A percentile compares a stretch with the other conserved stretches of the same genome.
phyloP scores from a whole-genome alignment of 2,797 vertebrate genomes.

The Peromyscus nudipes region DNA sequence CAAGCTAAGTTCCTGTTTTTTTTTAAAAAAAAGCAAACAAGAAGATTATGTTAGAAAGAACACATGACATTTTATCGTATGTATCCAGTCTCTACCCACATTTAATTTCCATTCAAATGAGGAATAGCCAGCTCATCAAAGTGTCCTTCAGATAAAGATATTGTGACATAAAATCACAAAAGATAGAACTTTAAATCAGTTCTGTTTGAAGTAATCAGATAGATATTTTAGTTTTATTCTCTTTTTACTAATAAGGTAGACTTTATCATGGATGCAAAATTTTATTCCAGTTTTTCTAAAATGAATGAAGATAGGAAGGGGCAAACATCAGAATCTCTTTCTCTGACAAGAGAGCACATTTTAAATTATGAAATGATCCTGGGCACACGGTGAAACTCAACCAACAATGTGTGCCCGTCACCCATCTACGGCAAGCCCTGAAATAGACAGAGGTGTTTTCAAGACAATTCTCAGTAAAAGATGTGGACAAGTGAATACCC shows the following conservation, averaged over 20 bases:
- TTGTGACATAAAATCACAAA: not conserved
- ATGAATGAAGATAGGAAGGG: not conserved
- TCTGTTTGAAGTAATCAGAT: conserved; percentile 45
- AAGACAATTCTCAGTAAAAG: not conserved
- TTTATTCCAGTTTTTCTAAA: conserved; percentile 67
- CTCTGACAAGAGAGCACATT: conserved; percentile 29
- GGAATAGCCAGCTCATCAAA: conserved; percentile 21
- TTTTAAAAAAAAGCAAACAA: conserved; percentile 74
- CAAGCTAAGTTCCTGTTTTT: conserved; percentile 93
- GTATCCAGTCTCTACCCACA: conserved; percentile 21
- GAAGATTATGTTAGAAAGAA: conserved; percentile 71
- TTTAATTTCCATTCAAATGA: conserved; percentile 54
- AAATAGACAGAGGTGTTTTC: conserved; percentile 22
- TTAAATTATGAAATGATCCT: conserved; percentile 42
- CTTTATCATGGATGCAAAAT: conserved; percentile 50
- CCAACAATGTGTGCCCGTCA: not conserved
- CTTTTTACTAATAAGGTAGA: conserved; percentile 61
- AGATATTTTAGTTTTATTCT: conserved; percentile 60
- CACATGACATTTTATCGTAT: conserved; percentile 53
- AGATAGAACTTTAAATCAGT: conserved; percentile 31
- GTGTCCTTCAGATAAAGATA: conserved; percentile 19
- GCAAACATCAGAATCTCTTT: not conserved
- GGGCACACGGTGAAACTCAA: not conserved
- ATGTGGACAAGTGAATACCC: conserved; percentile 28
- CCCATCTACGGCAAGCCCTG: not conserved